A percentile compares a stretch with the other conserved stretches of the same genome.
These are phyloP conservation scores for Macropus fuliginosus DNA, from an alignment of 2,797 vertebrate species.

Conservation along the genomic window DNA sequence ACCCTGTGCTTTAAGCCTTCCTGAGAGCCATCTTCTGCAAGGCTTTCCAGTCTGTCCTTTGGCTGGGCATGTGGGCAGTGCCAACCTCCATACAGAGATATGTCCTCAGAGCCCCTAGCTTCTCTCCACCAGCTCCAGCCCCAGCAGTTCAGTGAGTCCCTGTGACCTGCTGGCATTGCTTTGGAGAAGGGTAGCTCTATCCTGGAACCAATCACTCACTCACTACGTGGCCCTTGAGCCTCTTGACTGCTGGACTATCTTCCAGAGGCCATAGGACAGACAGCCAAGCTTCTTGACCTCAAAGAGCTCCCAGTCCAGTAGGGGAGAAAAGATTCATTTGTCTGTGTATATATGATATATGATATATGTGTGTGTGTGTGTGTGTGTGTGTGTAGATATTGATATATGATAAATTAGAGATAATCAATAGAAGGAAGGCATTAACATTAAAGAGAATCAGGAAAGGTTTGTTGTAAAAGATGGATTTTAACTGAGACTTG, in stretches of 20 bases:
- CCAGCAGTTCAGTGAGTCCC: background rate
- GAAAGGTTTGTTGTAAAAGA: background rate
- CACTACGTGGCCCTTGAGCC: background rate
- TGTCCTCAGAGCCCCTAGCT: background rate
- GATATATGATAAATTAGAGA: background rate
- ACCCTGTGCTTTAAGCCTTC: constrained; percentile 83
- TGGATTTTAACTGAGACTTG: background rate
- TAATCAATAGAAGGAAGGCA: background rate
- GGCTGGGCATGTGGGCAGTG: constrained; percentile 54
- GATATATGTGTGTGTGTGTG: too few species aligned
- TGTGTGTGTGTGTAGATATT: too few species aligned
- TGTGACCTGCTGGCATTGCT: background rate
- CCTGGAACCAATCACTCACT: background rate
- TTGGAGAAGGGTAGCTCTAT: background rate
- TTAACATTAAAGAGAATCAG: background rate
- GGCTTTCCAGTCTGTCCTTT: constrained; percentile 80
- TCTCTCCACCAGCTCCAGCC: background rate
- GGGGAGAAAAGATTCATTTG: background rate
- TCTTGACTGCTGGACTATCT: background rate
- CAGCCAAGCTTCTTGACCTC: background rate
- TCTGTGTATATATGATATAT: too few species aligned
- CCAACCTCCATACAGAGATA: constrained; percentile 66
- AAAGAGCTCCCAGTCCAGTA: background rate
- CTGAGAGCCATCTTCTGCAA: constrained; percentile 82
- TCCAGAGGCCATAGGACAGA: background rate